Evolutionary conservation across 2,888 invertebrate species (phyloP), one percentile per base, ranked within the genome.

Genomic region (Lagria hirta): DNA sequence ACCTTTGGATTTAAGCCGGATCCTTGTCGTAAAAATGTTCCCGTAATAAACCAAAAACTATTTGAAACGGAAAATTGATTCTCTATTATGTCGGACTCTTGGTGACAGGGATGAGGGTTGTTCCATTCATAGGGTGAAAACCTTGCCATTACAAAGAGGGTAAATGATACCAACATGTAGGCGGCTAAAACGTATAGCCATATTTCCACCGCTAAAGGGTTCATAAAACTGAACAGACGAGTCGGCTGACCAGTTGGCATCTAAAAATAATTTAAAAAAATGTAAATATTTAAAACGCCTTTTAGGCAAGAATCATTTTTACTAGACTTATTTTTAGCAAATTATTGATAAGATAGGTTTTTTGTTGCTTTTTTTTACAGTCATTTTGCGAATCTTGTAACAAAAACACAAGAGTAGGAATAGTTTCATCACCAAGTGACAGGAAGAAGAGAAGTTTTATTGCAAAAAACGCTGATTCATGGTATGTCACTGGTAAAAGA

Each of bases 41-140:
- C 91, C 7, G 89, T 88, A 68, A 88, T 88, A 73, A 91, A 91
- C 91, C 91, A 92, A 73, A 92, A 86, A 64, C 78, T 87, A 75
- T 93, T 97, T 62, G 94, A 90, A 37, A 98, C 84, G 54, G 89
- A 93, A 78, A 99, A 99, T 75, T 97, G 95, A 71, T 97, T 97
- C 65, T 94, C 92, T 52, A 91, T 80, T 51, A 90, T 80, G 71
- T 93, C 91, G 27, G 84, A 84, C 64, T 88, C 86, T 53, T 84
- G 84, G 10, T 86, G 82, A 62, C 88, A 88, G 1, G 88, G 84
- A 64, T 88, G 83, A 3, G 83, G 83, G 68, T 85, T 85, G 61
- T 89, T 85, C 92, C 93, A 93, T 72, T 97, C 97, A 71, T 95
- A 95, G 1, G 98, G 98, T 16, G 92, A 93, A 73, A 98, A 97